phyloP scores from a whole-genome alignment of 64 coral and sea anemone species.

The Astreopora myriophthalma region DNA sequence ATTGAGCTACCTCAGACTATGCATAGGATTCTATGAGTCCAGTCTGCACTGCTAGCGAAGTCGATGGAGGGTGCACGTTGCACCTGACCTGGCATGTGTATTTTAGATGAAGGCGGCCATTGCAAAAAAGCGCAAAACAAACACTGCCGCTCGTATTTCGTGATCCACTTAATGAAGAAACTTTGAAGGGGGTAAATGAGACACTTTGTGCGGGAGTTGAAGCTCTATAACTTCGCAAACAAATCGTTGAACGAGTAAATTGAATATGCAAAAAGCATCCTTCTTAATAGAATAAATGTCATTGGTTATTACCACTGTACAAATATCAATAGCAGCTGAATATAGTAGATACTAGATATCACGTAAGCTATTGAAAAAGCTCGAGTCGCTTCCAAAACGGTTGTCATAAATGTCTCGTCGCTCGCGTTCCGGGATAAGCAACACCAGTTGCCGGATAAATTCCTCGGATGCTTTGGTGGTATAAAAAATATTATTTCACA shows the following conservation, averaged over 20 bases:
- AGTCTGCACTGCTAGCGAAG: too few species aligned
- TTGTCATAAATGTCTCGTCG: not conserved
- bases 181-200: constrained; percentile 43
- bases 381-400: not conserved
- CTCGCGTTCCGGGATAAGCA: not conserved
- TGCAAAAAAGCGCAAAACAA: not conserved
- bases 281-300: constrained; percentile 25
- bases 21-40: too few species aligned
- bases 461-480: not conserved
- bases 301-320: not conserved
- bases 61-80: too few species aligned
- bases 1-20: too few species aligned
- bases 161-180: constrained; percentile 12
- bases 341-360: not conserved
- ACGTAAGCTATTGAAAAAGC: not conserved
- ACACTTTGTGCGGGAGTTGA: not conserved
- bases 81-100: not conserved
- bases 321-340: constrained; percentile 24
- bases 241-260: not conserved
- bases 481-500: not conserved
- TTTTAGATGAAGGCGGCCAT: not conserved
- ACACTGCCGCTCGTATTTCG: not conserved
- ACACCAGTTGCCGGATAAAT: not conserved
- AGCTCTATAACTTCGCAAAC: not conserved
- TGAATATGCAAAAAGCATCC: constrained; percentile 32